Conservation (phyloP, 2,113 vertebrate species). For the Leptobrachium leishanense region DNA sequence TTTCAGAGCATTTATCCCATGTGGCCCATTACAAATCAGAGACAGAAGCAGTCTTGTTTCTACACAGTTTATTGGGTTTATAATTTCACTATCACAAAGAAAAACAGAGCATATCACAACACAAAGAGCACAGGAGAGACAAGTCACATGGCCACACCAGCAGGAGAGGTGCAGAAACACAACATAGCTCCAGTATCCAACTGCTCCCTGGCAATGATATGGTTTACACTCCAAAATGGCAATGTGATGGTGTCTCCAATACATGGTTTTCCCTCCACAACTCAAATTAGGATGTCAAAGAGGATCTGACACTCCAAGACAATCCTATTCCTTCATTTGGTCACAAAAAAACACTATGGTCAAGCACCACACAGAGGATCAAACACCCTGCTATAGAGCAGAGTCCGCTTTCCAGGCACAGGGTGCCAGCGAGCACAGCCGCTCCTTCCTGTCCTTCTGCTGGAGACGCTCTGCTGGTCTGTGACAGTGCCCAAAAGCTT, state of each 20-base stretch:
- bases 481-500: conserved; percentile 16
- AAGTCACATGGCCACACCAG: conserved; percentile 36
- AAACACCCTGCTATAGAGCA: not conserved
- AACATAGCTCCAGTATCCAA: not conserved
- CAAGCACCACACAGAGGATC: not conserved
- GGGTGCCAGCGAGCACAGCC: too few relatives aligned
- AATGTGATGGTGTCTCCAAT: not conserved
- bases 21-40: too few relatives aligned
- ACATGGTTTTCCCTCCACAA: too few relatives aligned
- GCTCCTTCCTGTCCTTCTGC: not conserved
- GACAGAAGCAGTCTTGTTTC: conserved; percentile 44
- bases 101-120: conserved; percentile 83
- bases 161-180: conserved; percentile 15
- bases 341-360: conserved; percentile 55
- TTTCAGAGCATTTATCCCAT: too few relatives aligned
- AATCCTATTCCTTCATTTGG: conserved; percentile 57
- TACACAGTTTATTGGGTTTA: conserved; percentile 77
- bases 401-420: not conserved
- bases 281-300: too few relatives aligned
- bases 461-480: conserved; percentile 1
- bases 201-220: conserved; percentile 22
- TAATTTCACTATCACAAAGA: conserved; percentile 82
- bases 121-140: conserved; percentile 67
- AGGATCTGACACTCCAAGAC: not conserved
- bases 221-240: conserved; percentile 15